Evolutionary conservation across 2,888 invertebrate species (phyloP).

Genomic region (Drosophila meridionalis): DNA sequence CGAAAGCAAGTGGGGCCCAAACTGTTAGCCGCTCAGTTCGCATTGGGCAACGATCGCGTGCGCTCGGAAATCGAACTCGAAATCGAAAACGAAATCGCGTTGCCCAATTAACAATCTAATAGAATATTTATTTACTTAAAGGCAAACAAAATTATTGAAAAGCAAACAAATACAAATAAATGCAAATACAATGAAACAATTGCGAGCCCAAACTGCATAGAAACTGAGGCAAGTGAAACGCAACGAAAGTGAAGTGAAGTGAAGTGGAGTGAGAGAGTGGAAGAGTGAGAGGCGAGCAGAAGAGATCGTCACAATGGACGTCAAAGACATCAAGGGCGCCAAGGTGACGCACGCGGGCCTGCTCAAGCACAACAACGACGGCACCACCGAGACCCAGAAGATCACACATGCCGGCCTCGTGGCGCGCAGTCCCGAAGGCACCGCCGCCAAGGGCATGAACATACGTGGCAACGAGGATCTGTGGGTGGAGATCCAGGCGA

Average conservation of each 20-base stretch:
- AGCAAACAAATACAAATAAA: neutral
- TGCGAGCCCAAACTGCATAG: slow-evolving; percentile 36
- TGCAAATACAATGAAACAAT: slow-evolving; percentile 46
- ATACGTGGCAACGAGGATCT: slow-evolving; percentile 97
- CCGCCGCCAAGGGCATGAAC: slow-evolving; percentile 97
- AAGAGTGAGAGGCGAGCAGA: slow-evolving; percentile 27
- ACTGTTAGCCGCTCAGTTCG: slow-evolving; percentile 71
- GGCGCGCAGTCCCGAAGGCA: slow-evolving; percentile 96
- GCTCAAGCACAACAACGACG: slow-evolving; percentile 87
- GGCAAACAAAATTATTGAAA: neutral
- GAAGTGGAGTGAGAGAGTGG: slow-evolving; percentile 21
- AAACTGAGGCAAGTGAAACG: slow-evolving; percentile 35
- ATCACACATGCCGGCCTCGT: slow-evolving; percentile 92
- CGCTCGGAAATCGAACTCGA: slow-evolving; percentile 59
- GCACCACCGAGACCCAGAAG: slow-evolving; percentile 87
- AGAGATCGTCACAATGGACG: slow-evolving; percentile 79
- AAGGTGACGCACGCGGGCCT: slow-evolving; percentile 87
- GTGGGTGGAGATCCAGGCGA: slow-evolving; percentile 98
- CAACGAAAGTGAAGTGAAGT: slow-evolving; percentile 41
- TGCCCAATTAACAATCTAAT: slow-evolving; percentile 31
- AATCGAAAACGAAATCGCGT: slow-evolving; percentile 25
- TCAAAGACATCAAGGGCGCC: slow-evolving; percentile 86
- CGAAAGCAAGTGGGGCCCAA: slow-evolving; percentile 54
- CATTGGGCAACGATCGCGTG: slow-evolving; percentile 79
- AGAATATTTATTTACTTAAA: slow-evolving; percentile 32